Evolutionary conservation across 2,888 invertebrate species (phyloP), one percentile per base, ranked within the genome.

Genomic region (Torymus texanus): DNA sequence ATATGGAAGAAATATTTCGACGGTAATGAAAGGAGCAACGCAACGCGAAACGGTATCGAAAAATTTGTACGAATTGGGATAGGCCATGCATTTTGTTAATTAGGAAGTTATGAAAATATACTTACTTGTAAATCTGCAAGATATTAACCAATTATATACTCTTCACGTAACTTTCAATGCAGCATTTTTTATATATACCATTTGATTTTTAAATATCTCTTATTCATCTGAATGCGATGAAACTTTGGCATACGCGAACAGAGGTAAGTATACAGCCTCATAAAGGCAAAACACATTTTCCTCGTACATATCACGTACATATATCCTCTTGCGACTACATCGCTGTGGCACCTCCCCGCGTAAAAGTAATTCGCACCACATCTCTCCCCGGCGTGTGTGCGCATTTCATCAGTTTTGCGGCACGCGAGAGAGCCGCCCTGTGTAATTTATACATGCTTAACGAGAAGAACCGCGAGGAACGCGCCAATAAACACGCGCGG

Each of bases 391-490:
- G 58, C 56, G 59, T 14, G 62, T 59, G 53, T 18, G 41, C 56
- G 61, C 72, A 41, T 55, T 73, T 55, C 65, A 24, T 55, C 24
- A 71, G 59, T 71, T 65, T 21, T 73, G 62, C 21, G 53, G 62
- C 13, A 41, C 41, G 63, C 29, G 18, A 55, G 55, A 66, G 29
- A 68, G 61, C 18, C 51, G 56, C 62, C 59, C 16, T 61, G 12
- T 75, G 75, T 75, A 75, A 75, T 75, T 75, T 75, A 75, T 75
- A 67, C 75, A 75, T 75, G 61, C 53, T 75, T 75, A 75, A 75
- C 67, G 75, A 67, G 75, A 50, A 56, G 29, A 68, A 11, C n/a
- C 13, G 58, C 53, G 50, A 67, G 16, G 21, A 50, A 16, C 24
- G 62, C 58, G 76, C 67, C 75, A 76, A 72, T 65, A 66, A 80